Evolutionary conservation across 2,797 vertebrate species (phyloP), one percentile per base, ranked within the genome.

Genomic region (Neoniphon sammara): DNA sequence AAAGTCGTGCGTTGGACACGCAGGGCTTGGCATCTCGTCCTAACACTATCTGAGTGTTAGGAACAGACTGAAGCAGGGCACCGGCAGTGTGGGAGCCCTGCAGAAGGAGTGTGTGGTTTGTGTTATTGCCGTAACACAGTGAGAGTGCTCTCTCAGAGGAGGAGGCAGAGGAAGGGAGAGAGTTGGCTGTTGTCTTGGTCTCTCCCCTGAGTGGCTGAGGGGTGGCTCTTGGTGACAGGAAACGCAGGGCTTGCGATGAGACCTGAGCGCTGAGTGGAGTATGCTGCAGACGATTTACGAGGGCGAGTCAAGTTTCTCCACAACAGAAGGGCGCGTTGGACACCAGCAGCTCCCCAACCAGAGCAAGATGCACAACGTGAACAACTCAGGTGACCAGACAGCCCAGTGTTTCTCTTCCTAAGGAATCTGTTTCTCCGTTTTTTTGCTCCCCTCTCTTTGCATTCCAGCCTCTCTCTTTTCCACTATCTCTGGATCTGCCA

Each of bases 261-360:
- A 96, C 94, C 94, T 93, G 92, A 94, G 94, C 93, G 93, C 93
- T 95, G 94, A 96, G 91, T 94, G 96, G 96, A 97, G 95, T 96
- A 99, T 99, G 97, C 97, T 98, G 96, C 97, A 99, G 96, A 99
- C 97, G 92, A 98, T 99, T 97, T 96, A 98, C 91, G 97, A 98
- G 95, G 96, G 96, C 94, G 97, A 98, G 95, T 98, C 95, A 90
- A 97, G 95, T 97, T 97, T 98, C 96, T 96, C 95, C 92, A 94
- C 90, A 91, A 90, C 97, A 96, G 96, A 98, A 94, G 92, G 95
- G 89, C 95, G 95, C 93, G 93, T 95, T 89, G 96, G 95, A 94
- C 95, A 94, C 80, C 95, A 96, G 90, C 94, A 94, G 94, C 94
- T 96, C 90, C 91, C 91, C 94, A 92, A 92, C 87, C 87, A 88